Percentiles rank a stretch among this genome's conserved stretches.
Conservation (phyloP, 2,113 vertebrate genomes). For the Alexandromys fortis region DNA sequence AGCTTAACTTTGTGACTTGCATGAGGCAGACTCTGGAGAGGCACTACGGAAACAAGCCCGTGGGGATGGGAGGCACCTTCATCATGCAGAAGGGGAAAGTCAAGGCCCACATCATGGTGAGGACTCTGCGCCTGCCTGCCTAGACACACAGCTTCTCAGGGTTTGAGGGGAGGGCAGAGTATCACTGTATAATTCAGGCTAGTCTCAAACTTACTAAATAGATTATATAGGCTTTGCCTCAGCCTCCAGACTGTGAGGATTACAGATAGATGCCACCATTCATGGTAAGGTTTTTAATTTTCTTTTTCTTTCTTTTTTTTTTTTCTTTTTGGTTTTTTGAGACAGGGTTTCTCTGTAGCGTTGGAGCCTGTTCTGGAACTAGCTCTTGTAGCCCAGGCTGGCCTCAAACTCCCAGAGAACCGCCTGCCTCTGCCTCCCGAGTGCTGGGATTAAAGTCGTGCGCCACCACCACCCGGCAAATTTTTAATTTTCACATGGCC, state of each 20-base stretch:
- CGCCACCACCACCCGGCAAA: too few relatives aligned
- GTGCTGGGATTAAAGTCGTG: too few relatives aligned
- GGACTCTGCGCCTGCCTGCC: not conserved
- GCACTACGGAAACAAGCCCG: slow-evolving; percentile 91
- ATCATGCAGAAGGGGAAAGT: slow-evolving; percentile 95
- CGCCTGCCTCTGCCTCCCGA: too few relatives aligned
- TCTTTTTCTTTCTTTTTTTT: too few relatives aligned
- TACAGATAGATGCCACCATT: not conserved
- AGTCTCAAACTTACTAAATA: not conserved
- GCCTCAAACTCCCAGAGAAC: too few relatives aligned
- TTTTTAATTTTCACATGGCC: not conserved
- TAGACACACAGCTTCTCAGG: not conserved
- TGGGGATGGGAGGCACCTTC: slow-evolving; percentile 96
- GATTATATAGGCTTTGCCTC: not conserved
- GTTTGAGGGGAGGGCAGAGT: not conserved
- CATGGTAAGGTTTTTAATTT: not conserved
- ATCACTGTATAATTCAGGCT: not conserved
- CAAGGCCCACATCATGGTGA: slow-evolving; percentile 97
- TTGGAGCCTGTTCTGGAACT: too few relatives aligned
- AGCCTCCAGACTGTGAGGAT: not conserved
- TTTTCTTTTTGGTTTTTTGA: too few relatives aligned
- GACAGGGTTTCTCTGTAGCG: too few relatives aligned
- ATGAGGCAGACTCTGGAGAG: slow-evolving; percentile 92
- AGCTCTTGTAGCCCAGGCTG: too few relatives aligned
- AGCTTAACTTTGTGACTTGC: slow-evolving; percentile 93